Evolutionary conservation across 1,140 invertebrate genomes (phyloP).

Genomic region (Reticulitermes speratus): DNA sequence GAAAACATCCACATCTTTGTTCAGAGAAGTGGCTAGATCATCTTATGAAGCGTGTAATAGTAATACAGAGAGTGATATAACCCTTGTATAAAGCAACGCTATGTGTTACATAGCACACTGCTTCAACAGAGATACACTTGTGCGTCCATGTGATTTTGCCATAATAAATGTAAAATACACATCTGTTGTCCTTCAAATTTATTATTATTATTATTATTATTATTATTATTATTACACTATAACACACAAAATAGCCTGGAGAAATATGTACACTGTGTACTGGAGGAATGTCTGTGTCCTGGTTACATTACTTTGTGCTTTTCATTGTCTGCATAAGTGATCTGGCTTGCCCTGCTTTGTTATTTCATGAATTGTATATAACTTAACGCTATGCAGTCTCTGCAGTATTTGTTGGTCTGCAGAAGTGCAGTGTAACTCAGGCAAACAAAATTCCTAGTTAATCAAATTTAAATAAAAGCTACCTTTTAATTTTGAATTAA

Average conservation of each 20-base stretch:
- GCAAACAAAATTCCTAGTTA: slow-evolving; percentile 1
- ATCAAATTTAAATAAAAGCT: neutral
- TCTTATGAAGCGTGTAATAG: neutral
- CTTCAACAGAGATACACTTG: neutral
- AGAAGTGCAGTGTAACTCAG: neutral
- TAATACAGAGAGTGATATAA: neutral
- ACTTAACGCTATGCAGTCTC: neutral
- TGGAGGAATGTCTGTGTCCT: neutral
- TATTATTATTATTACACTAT: neutral
- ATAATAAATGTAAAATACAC: neutral
- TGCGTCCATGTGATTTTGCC: neutral
- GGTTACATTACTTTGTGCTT: neutral
- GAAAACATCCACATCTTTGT: slow-evolving; percentile 9
- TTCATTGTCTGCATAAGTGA: neutral
- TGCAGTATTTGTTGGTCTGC: neutral
- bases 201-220: slow-evolving; percentile 3
- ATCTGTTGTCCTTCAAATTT: neutral
- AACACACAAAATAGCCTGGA: neutral
- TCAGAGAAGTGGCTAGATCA: neutral
- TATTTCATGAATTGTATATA: neutral
- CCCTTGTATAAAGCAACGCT: neutral
- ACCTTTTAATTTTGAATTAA: slow-evolving; percentile 26
- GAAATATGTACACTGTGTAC: neutral
- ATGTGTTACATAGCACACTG: neutral
- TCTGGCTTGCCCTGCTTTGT: neutral